Percentiles rank a stretch among this genome's conserved stretches.
Conservation (phyloP, 1,140 invertebrate species). For the Radopholus similis region DNA sequence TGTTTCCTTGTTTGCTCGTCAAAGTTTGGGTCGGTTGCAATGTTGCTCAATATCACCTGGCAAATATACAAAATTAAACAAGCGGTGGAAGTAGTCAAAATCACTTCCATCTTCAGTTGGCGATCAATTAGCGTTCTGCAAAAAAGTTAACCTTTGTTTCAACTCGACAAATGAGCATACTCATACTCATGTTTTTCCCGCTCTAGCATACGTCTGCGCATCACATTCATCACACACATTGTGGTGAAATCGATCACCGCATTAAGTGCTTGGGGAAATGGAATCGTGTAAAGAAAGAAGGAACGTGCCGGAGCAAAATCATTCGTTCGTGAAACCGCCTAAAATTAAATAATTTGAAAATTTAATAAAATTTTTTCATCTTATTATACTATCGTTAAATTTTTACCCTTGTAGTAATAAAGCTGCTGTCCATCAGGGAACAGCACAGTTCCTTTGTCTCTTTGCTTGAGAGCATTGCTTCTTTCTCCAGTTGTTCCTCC, state of each 20-base stretch:
- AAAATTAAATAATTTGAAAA: constrained; percentile 3
- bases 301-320: constrained; percentile 30
- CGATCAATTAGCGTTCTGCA: constrained; percentile 26
- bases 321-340: constrained; percentile 27
- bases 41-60: constrained; percentile 24
- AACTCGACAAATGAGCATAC: background rate
- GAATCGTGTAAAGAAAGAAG: constrained; percentile 24
- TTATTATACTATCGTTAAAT: background rate
- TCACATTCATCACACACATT: constrained; percentile 25
- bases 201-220: constrained; percentile 27
- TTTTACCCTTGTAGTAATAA: constrained; percentile 36
- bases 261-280: constrained; percentile 17
- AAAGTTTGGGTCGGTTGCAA: constrained; percentile 22
- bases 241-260: constrained; percentile 27
- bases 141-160: background rate
- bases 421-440: constrained; percentile 31
- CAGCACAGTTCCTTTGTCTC: constrained; percentile 41
- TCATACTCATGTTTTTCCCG: constrained; percentile 23
- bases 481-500: constrained; percentile 42
- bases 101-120: constrained; percentile 34
- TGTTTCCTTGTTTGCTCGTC: constrained; percentile 33
- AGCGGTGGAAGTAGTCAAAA: too few species aligned
- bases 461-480: constrained; percentile 42
- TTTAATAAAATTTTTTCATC: constrained; percentile 9
- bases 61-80: too few species aligned